Evolutionary conservation across 2,888 invertebrate genomes (phyloP).

Genomic region (Ceramica pisi): DNA sequence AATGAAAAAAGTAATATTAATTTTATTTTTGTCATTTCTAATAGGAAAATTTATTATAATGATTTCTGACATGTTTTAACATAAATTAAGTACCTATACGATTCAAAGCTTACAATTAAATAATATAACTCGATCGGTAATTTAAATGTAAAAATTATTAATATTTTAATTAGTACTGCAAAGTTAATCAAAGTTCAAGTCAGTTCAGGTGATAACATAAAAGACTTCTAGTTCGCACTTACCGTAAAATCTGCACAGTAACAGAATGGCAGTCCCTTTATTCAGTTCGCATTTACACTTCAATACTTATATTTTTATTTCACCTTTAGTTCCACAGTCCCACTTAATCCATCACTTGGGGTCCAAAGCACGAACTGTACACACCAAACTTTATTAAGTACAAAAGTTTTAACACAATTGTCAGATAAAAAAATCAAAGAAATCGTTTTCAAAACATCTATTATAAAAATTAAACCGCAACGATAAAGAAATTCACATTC

Average conservation of each 20-base stretch:
- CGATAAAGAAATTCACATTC: constrained; percentile 40
- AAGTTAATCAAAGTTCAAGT: not conserved
- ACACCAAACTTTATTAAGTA: constrained; percentile 22
- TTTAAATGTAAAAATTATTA: not conserved
- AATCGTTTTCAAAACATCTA: constrained; percentile 12
- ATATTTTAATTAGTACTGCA: not conserved
- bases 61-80: not conserved
- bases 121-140: not conserved
- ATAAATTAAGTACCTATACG: too few relatives aligned
- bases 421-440: not conserved
- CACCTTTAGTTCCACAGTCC: constrained; percentile 67
- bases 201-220: not conserved
- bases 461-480: not conserved
- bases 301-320: constrained; percentile 66
- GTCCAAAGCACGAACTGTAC: constrained; percentile 69
- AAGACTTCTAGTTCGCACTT: constrained; percentile 32
- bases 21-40: too few relatives aligned
- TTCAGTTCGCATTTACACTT: constrained; percentile 70
- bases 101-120: not conserved
- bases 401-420: constrained; percentile 36
- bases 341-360: constrained; percentile 73
- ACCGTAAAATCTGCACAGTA: constrained; percentile 48
- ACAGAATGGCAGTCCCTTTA: constrained; percentile 54
- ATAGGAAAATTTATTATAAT: not conserved
- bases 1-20: too few relatives aligned